Conservation (phyloP, 2,888 invertebrate species). For the Aplocera efformata region DNA sequence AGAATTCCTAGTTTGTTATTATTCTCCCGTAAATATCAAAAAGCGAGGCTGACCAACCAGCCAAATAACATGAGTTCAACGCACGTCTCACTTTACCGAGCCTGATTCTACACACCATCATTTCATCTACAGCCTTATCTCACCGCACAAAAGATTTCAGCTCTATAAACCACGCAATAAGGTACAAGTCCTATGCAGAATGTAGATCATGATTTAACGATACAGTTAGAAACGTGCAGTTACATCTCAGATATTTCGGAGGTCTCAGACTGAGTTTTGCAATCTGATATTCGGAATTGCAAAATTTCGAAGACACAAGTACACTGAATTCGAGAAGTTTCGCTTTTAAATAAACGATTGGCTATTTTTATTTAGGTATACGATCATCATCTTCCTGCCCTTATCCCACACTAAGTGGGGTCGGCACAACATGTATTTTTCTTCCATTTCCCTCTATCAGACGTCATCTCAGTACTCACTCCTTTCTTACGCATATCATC, state of each 20-base stretch:
- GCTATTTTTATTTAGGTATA: too few relatives aligned
- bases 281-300: constrained; percentile 10
- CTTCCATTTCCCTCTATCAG: too few relatives aligned
- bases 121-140: constrained; percentile 19
- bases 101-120: constrained; percentile 34
- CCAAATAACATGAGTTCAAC: constrained; percentile 39
- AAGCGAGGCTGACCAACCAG: constrained; percentile 19
- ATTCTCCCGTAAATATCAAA: background rate
- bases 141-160: constrained; percentile 13
- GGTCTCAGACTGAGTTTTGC: constrained; percentile 21
- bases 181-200: constrained; percentile 3
- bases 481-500: too few relatives aligned
- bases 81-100: constrained; percentile 37
- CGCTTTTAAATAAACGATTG: too few relatives aligned
- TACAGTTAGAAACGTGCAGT: constrained; percentile 40
- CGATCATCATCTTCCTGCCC: too few relatives aligned
- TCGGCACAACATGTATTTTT: too few relatives aligned
- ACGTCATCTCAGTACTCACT: too few relatives aligned
- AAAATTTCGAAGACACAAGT: background rate
- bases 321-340: too few relatives aligned
- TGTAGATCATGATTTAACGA: constrained; percentile 6
- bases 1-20: background rate
- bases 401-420: too few relatives aligned
- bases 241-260: constrained; percentile 17
- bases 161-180: constrained; percentile 17